Conservation (phyloP, 1,140 invertebrate species). For the Psilanteris sp. region DNA sequence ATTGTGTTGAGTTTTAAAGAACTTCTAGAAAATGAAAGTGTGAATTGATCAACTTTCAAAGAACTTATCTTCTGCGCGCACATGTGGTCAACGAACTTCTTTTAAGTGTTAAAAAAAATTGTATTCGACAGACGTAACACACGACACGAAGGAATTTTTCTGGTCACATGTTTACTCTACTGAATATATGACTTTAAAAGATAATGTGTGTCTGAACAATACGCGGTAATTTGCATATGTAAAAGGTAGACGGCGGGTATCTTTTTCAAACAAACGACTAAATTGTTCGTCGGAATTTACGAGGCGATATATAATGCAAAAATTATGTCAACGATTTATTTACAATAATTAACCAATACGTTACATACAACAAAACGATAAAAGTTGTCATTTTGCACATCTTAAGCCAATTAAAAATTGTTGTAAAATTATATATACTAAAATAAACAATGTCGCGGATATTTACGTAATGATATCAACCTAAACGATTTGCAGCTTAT, state of each 20-base stretch:
- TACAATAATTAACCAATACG: too few species aligned
- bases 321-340: too few species aligned
- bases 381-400: too few species aligned
- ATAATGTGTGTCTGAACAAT: conserved; percentile 51
- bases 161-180: conserved; percentile 19
- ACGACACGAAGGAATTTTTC: conserved; percentile 42
- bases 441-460: too few species aligned
- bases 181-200: conserved; percentile 30
- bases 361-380: too few species aligned
- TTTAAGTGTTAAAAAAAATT: conserved; percentile 12
- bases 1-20: conserved; percentile 1
- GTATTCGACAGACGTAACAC: conserved; percentile 23
- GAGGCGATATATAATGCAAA: too few species aligned
- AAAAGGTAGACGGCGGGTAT: too few species aligned
- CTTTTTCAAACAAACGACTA: too few species aligned
- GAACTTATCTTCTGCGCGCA: conserved; percentile 1
- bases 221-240: conserved; percentile 48
- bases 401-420: too few species aligned
- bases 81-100: conserved; percentile 32
- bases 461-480: neutral
- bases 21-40: conserved; percentile 27
- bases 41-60: conserved; percentile 20
- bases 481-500: conserved; percentile 1
- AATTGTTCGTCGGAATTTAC: too few species aligned
- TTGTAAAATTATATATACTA: too few species aligned